Percentiles rank a stretch among this genome's conserved stretches.
Conservation (phyloP, 2,113 vertebrate genomes). For the Phrynocephalus versicolor region DNA sequence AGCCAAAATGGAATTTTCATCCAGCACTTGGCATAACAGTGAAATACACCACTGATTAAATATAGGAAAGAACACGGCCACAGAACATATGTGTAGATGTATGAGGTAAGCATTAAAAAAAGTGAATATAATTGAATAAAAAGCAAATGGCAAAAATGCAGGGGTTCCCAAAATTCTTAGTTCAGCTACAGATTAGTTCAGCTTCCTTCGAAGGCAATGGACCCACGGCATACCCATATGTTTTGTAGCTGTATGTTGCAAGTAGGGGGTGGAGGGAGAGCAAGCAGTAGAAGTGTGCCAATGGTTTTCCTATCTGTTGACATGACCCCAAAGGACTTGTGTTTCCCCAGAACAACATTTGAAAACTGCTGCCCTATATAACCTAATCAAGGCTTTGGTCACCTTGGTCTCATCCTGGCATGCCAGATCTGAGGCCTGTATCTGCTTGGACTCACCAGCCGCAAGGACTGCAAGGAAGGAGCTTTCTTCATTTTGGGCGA, state of each 20-base stretch:
- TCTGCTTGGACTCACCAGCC: constrained; percentile 77
- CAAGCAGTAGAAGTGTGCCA: no score
- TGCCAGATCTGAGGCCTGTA: not conserved
- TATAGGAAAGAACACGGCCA: not conserved
- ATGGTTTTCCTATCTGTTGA: not conserved
- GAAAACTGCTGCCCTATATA: not conserved
- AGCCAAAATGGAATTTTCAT: not conserved
- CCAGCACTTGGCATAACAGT: not conserved
- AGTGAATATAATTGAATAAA: not conserved
- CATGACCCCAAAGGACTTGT: not conserved
- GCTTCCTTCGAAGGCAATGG: no score
- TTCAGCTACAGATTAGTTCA: not conserved
- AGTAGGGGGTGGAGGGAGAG: not conserved
- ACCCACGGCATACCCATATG: no score
- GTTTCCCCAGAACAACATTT: not conserved
- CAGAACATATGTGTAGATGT: not conserved
- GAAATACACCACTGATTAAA: no score
- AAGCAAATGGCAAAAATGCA: not conserved
- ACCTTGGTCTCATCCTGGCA: not conserved
- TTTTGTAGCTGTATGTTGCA: not conserved
- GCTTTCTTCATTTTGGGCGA: constrained; percentile 79
- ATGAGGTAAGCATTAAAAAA: not conserved
- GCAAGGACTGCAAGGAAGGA: constrained; percentile 87
- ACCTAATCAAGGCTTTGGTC: not conserved
- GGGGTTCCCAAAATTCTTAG: no score